Conservation (phyloP, 2,113 vertebrate genomes). For the Mobula birostris region DNA sequence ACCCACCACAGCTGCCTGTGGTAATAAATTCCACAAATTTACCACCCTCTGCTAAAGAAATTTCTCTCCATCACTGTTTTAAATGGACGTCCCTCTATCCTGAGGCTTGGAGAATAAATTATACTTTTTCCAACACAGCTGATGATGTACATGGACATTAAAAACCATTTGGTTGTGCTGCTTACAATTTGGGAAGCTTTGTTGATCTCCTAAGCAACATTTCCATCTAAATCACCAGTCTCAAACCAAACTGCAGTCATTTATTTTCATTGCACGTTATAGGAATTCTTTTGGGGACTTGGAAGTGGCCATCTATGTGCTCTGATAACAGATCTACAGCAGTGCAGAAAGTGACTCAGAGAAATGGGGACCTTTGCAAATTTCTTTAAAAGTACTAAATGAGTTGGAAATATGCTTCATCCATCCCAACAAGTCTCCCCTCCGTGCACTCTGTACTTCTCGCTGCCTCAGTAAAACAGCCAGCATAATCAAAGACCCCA, state of each 20-base stretch:
- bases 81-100: too few species aligned
- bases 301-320: not conserved
- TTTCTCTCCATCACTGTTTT: too few species aligned
- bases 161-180: not conserved
- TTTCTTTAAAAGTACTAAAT: not conserved
- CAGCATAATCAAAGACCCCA: too few species aligned
- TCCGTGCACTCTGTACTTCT: too few species aligned
- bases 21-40: too few species aligned
- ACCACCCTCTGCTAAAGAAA: too few species aligned
- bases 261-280: not conserved
- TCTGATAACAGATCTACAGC: not conserved
- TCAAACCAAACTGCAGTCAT: not conserved
- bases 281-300: not conserved
- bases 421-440: not conserved
- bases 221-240: not conserved
- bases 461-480: too few species aligned
- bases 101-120: not conserved
- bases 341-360: not conserved
- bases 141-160: not conserved
- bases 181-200: not conserved
- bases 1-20: too few species aligned
- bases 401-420: not conserved
- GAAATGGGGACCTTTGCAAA: not conserved
- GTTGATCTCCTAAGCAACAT: not conserved
- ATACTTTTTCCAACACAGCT: not conserved